Evolutionary conservation across 35 echinoderm and acorn worm genomes (phyloP), one percentile per base, ranked within the genome.

Genomic region (Apostichopus californicus): DNA sequence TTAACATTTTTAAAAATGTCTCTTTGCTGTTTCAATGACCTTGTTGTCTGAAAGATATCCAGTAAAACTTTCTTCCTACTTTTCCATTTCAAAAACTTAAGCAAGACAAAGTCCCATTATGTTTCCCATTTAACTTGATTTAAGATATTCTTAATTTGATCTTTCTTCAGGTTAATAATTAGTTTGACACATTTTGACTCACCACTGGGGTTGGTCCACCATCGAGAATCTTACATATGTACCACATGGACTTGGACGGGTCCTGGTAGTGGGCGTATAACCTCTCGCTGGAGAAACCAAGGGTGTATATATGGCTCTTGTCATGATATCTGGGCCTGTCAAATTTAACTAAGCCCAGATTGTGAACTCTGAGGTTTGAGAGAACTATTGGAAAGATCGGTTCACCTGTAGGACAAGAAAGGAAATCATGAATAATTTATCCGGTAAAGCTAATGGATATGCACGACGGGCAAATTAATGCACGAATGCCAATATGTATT

Each of bases 211-310:
- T 77, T 11, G 70, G 57, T 64, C 79, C 97, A 8, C 80, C 80
- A 71, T 98, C 92, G 4, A 96, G 59, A 12, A 98, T 94, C 88
- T 96, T 98, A 91, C 97, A 98, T 3, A 95, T 98, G 82, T 98
- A 98, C 24, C 95, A 79, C 75, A 93, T 96, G 24, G 78, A 58
- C 61, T 91, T 59, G 17, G 59, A 84, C 3, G 86, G 90, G 73
- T 98, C 91, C 4, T 89, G 86, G 52, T 90, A 83, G 77, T 93
- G 94, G 79, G 93, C 95, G 84, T 94, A 98, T 15, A 87, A 64
- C 18, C 97, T 90, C 52, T 87, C 89, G 79, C 97, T 98, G 65
- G 78, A 91, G 92, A 78, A 98, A 2, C 97, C 97, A 9, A 91
- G 79, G 0, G 97, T 93, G 68, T 94, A 98, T 72, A 98, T 98